A percentile compares a stretch with the other conserved stretches of the same genome.
These are phyloP conservation scores for Lomographa bimaculata DNA, from an alignment of 2,888 invertebrate genomes.

Conservation along the genomic window DNA sequence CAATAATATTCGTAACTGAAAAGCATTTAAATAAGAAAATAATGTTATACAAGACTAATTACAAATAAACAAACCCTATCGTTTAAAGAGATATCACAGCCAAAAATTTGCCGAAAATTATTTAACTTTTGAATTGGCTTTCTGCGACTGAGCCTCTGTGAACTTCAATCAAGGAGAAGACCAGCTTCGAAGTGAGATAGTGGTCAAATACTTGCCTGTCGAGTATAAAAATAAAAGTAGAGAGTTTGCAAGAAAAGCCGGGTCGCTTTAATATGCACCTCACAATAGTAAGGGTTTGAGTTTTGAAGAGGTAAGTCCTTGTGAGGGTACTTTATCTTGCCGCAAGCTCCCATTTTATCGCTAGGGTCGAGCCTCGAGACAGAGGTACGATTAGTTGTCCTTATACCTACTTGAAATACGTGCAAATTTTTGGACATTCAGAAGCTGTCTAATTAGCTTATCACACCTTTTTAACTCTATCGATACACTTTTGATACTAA, in stretches of 20 bases:
- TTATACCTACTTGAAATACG: slow-evolving; percentile 64
- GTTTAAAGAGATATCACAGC: slow-evolving; percentile 44
- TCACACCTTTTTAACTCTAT: too few relatives aligned
- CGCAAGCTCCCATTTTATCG: slow-evolving; percentile 64
- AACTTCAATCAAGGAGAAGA: slow-evolving; percentile 73
- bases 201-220: too few relatives aligned
- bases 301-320: slow-evolving; percentile 75
- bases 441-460: too few relatives aligned
- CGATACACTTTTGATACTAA: too few relatives aligned
- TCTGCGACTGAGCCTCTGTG: slow-evolving; percentile 44
- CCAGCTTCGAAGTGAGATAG: too few relatives aligned
- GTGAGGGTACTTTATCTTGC: slow-evolving; percentile 72
- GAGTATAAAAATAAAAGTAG: too few relatives aligned
- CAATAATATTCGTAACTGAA: too few relatives aligned
- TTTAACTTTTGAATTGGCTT: slow-evolving; percentile 64
- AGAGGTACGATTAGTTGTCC: slow-evolving; percentile 67
- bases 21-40: slow-evolving; percentile 25
- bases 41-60: slow-evolving; percentile 41
- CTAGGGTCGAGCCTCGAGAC: slow-evolving; percentile 47
- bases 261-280: slow-evolving; percentile 75
- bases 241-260: slow-evolving; percentile 63
- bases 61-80: slow-evolving; percentile 45
- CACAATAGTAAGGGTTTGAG: slow-evolving; percentile 73
- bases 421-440: too few relatives aligned
- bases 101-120: slow-evolving; percentile 58